A percentile compares a stretch with the other conserved stretches of the same genome.
Conservation (phyloP, 2,797 vertebrate species). For the Megaceryle alcyon region DNA sequence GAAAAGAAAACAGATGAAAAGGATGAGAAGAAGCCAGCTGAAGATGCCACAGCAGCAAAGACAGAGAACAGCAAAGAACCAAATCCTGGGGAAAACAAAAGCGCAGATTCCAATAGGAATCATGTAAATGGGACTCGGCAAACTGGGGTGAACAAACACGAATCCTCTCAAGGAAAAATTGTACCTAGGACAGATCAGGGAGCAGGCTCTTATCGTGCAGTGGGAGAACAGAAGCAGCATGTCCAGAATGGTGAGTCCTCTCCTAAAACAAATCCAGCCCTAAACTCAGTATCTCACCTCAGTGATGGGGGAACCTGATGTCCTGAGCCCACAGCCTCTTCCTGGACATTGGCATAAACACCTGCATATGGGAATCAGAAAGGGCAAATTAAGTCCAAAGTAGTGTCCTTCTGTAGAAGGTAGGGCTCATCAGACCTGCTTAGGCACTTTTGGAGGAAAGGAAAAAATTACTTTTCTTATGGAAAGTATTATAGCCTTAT, state of each 20-base stretch:
- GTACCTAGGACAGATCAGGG: slow-evolving; percentile 77
- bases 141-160: slow-evolving; percentile 34
- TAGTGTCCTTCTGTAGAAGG: not conserved
- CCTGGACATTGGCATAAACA: not conserved
- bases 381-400: not conserved
- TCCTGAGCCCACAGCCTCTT: not conserved
- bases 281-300: not conserved
- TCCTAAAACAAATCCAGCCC: not conserved
- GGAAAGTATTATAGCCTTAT: not conserved
- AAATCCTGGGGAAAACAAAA: slow-evolving; percentile 55
- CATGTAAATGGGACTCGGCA: slow-evolving; percentile 59
- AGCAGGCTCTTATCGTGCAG: not conserved
- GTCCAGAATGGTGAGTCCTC: slow-evolving; percentile 84
- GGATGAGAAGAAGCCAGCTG: slow-evolving; percentile 74
- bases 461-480: not conserved
- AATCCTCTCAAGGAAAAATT: slow-evolving; percentile 69
- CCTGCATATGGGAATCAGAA: not conserved
- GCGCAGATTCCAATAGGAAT: slow-evolving; percentile 22
- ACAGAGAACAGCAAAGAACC: slow-evolving; percentile 66
- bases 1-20: slow-evolving; percentile 78
- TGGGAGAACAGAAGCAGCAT: slow-evolving; percentile 69
- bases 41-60: slow-evolving; percentile 56
- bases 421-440: not conserved
- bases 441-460: not conserved
- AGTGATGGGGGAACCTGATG: not conserved